These are phyloP conservation scores for Dendrocincla fuliginosa DNA, from an alignment of 2,797 vertebrate genomes.

Conservation along the genomic window DNA sequence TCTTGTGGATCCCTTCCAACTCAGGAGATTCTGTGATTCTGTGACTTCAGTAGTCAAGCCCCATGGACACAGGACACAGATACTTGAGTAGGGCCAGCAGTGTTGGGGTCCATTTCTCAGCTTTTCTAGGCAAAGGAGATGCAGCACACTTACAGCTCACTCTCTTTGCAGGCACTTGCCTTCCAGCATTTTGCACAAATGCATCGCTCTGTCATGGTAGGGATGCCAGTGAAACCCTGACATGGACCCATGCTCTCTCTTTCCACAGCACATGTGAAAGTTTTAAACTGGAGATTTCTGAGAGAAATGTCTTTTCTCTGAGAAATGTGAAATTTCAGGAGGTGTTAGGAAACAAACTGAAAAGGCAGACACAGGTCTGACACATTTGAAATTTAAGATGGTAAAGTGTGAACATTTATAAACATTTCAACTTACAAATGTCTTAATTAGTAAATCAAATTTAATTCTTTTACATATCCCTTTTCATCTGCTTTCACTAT, in stretches of 20 bases:
- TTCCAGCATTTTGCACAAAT: background rate
- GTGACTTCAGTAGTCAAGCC: background rate
- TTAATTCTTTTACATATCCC: background rate
- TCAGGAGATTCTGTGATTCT: background rate
- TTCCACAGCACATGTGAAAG: background rate
- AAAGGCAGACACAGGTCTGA: background rate
- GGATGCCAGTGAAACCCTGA: background rate
- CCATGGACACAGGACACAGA: background rate
- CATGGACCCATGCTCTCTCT: background rate
- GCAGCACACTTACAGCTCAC: background rate
- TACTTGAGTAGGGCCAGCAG: background rate
- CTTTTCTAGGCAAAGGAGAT: background rate
- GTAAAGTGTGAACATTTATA: background rate
- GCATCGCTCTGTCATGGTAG: background rate
- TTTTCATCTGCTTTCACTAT: background rate
- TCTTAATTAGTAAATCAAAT: background rate
- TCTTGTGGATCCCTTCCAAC: background rate
- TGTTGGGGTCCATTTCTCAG: background rate
- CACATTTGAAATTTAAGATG: conserved; percentile 6
- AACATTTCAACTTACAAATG: background rate
- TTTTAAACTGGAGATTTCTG: background rate
- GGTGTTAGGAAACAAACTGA: background rate
- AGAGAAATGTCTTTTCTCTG: background rate
- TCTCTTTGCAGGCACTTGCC: background rate
- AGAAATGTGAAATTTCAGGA: background rate